phyloP scores from a whole-genome alignment of 2,888 invertebrate genomes.

The Philopedon plagiatum region DNA sequence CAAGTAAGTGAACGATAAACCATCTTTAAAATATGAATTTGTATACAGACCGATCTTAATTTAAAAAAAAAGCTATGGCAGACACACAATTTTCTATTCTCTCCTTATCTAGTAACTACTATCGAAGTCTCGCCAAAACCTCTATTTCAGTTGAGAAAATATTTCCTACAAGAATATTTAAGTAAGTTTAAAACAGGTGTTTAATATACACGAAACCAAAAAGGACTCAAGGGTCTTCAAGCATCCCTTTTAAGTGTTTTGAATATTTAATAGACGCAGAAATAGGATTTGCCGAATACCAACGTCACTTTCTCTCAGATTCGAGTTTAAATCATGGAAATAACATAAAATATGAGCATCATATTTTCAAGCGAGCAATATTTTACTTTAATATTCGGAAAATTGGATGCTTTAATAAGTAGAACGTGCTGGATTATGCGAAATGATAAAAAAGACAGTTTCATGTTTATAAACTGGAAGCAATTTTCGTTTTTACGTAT shows the following conservation, averaged over 20 bases:
- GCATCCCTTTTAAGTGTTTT: slow-evolving; percentile 69
- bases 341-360: slow-evolving; percentile 41
- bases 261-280: slow-evolving; percentile 66
- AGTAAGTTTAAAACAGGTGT: slow-evolving; percentile 43
- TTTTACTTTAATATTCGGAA: slow-evolving; percentile 47
- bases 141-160: slow-evolving; percentile 9
- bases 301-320: slow-evolving; percentile 46
- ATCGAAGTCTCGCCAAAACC: neutral
- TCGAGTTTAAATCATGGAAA: slow-evolving; percentile 43
- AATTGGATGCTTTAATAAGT: slow-evolving; percentile 45
- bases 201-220: slow-evolving; percentile 42
- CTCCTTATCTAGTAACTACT: neutral
- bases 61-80: too few relatives aligned
- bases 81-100: too few relatives aligned
- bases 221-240: slow-evolving; percentile 47
- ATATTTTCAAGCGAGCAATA: slow-evolving; percentile 37
- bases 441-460: slow-evolving; percentile 22
- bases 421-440: slow-evolving; percentile 37
- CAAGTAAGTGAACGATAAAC: too few relatives aligned
- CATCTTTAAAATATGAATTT: too few relatives aligned
- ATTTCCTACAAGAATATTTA: slow-evolving; percentile 29
- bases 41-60: too few relatives aligned
- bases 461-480: slow-evolving; percentile 11
- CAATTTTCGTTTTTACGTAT: slow-evolving; percentile 13
- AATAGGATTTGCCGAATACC: slow-evolving; percentile 50